Percentiles rank a stretch among this genome's conserved stretches.
Conservation (phyloP, 2,113 vertebrate genomes). For the Tautogolabrus adspersus region DNA sequence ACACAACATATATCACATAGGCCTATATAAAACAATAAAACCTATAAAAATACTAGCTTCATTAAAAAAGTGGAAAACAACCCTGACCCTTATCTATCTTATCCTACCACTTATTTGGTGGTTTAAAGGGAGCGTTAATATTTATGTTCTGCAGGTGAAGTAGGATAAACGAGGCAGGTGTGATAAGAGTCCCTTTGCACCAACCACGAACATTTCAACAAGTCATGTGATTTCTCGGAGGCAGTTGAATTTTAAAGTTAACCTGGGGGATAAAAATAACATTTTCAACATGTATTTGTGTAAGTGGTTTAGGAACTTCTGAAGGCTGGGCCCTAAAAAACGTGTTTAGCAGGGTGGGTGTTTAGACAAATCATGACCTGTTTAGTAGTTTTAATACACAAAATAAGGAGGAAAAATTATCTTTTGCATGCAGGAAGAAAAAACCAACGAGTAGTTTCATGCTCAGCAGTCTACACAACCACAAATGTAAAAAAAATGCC, state of each 20-base stretch:
- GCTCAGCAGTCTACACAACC: background rate
- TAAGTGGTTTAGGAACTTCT: background rate
- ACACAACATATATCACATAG: no score
- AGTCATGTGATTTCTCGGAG: background rate
- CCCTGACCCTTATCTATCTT: no score
- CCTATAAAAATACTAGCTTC: no score
- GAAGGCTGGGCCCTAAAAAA: no score
- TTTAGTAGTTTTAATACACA: background rate
- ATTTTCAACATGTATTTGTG: background rate
- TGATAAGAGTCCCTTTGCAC: no score
- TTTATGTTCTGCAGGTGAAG: constrained; percentile 6
- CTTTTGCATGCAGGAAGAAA: background rate
- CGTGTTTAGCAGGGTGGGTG: background rate
- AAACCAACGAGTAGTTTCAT: background rate
- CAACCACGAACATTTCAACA: background rate
- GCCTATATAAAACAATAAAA: no score
- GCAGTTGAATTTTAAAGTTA: background rate
- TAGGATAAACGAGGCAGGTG: background rate
- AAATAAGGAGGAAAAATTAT: background rate
- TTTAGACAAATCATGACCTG: background rate
- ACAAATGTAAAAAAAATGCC: background rate
- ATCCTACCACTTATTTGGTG: background rate
- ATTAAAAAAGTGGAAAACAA: no score
- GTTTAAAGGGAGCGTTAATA: constrained; percentile 6
- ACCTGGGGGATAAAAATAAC: background rate